These are phyloP conservation scores for Chaenodraco wilsoni DNA, from an alignment of 2,797 vertebrate genomes.

Conservation along the genomic window DNA sequence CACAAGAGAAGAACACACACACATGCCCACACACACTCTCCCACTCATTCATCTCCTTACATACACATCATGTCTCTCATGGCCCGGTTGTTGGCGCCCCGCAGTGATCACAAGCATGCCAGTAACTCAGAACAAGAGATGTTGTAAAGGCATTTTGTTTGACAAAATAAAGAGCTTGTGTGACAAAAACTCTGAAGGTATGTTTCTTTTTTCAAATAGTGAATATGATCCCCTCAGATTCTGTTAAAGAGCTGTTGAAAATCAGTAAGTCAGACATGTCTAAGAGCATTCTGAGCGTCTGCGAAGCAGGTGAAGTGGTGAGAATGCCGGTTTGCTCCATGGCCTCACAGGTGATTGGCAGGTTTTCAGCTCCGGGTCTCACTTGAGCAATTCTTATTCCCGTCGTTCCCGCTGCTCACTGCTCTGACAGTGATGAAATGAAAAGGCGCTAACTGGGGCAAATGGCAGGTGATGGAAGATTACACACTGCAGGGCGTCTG, in stretches of 20 bases:
- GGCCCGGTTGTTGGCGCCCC: conserved; percentile 42
- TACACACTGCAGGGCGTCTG: conserved; percentile 35
- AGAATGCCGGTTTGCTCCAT: conserved; percentile 28
- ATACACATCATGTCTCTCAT: conserved; percentile 58
- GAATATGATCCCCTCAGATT: conserved; percentile 3
- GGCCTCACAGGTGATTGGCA: conserved; percentile 61
- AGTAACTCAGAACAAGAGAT: conserved; percentile 22
- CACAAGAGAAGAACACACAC: conserved; percentile 47
- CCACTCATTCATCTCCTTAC: conserved; percentile 69
- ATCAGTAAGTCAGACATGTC: conserved; percentile 34
- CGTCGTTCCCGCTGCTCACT: conserved; percentile 55
- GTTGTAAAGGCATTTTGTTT: conserved; percentile 15
- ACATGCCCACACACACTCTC: conserved; percentile 60
- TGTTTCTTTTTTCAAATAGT: background rate
- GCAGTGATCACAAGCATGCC: conserved; percentile 29
- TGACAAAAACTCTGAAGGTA: background rate
- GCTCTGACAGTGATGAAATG: conserved; percentile 54
- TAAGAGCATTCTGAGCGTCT: conserved; percentile 37
- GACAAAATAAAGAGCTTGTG: background rate
- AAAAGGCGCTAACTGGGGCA: conserved; percentile 61
- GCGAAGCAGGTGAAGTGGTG: conserved; percentile 16
- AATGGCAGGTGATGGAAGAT: conserved; percentile 62
- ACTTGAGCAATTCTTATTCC: conserved; percentile 53
- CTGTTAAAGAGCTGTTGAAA: conserved; percentile 23
- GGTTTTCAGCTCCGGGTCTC: conserved; percentile 63